Conservation (phyloP, 2,113 vertebrate genomes). For the Diadophis punctatus region DNA sequence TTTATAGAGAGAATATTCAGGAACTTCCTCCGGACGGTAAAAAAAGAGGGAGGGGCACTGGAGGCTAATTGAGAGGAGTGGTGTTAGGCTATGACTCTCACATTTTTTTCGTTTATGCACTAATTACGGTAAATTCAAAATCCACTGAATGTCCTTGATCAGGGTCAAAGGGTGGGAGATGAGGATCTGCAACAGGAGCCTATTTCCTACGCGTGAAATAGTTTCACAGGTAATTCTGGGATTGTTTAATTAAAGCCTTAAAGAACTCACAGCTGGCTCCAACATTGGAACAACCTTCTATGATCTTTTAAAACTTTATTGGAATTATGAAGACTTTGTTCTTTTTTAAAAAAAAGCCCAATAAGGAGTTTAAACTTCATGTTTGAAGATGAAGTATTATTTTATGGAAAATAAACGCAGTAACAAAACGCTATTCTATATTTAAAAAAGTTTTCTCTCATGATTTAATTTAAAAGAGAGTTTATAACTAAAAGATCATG, state of each 20-base stretch:
- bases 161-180: background rate
- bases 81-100: background rate
- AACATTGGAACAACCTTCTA: background rate
- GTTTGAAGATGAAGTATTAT: background rate
- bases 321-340: background rate
- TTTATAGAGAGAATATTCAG: slow-evolving; percentile 42
- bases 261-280: background rate
- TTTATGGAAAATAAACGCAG: background rate
- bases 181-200: background rate
- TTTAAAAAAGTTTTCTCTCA: background rate
- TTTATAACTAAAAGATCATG: background rate
- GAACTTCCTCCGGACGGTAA: slow-evolving; percentile 51
- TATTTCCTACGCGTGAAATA: background rate
- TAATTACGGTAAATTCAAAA: background rate
- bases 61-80: slow-evolving; percentile 48
- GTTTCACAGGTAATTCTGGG: background rate
- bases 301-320: background rate
- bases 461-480: background rate
- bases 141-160: background rate
- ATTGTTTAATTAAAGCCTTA: background rate
- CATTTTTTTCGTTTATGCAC: background rate
- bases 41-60: slow-evolving; percentile 32
- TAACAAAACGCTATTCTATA: background rate
- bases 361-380: background rate
- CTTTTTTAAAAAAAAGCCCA: background rate